Evolutionary conservation across 1,140 invertebrate species (phyloP), one percentile per base, ranked within the genome.

Genomic region (Euglossa dilemma): DNA sequence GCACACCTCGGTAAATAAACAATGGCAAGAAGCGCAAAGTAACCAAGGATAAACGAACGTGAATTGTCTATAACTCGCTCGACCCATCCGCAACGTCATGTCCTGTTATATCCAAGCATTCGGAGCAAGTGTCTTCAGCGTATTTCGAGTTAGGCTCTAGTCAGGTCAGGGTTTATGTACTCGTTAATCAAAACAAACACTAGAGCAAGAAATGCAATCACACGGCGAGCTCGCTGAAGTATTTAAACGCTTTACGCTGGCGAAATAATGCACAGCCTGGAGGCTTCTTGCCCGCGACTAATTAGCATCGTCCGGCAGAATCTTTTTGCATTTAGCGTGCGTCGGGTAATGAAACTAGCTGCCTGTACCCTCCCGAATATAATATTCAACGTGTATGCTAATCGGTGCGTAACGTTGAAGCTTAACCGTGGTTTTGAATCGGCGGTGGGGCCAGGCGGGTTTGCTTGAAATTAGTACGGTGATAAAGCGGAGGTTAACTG

Each of bases 341-440:
- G 5, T 20, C 36, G 16, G 16, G 50, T 67, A 66, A 81, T 81
- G 72, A 81, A 81, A 76, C 25, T 50, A 7, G 16, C 50, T n/a
- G 25, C 20, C 14, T 25, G 6, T 52, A 45, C 18, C 47, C 23
- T 7, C 11, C 70, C 50, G n/a, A 76, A 56, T 69, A 74, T 76
- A 67, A 76, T 75, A 76, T 81, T 67, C 80, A 67, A 75, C 61
- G 73, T 76, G 80, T 50, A 76, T 76, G 54, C 80, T 82, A 82
- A 82, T 76, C 74, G 80, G 63, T 76, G 63, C 52, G 45, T 82
- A 69, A 47, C 50, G 54, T 14, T 57, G 36, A 59, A 69, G 61
- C 72, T 57, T 67, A 76, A 67, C 63, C 52, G 63, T 8, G 80
- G 43, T 67, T 36, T 47, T 76, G 52, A 76, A 81, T 57, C 54